Base-by-base conservation (phyloP, 2,113 vertebrate genomes). In the Hassar affinis region DNA sequence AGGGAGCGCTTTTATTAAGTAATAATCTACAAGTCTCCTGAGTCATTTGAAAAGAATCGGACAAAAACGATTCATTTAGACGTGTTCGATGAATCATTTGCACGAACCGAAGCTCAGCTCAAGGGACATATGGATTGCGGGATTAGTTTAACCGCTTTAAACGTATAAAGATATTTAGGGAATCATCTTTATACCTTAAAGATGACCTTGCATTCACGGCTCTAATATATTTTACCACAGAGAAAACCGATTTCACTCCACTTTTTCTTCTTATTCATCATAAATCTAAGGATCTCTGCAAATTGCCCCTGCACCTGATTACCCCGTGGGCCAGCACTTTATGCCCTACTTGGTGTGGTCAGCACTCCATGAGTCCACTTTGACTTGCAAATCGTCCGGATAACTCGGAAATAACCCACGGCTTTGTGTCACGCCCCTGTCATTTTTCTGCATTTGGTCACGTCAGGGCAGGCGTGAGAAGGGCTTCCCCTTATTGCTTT, bases 351-450 rank as follows among this genome's bases (percentile, higher is more conserved):
- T 79, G 88, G 93, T 95, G 93, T 94, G 95, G 95, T 95, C 96
- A 95, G 95, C 96, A 96, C 95, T 95, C 96, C 93, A 94, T 89
- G 86, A 88, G 89, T 90, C 92, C 95, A 91, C 94, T 98, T 97
- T 96, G 95, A 97, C 98, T 98, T 98, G 96, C 97, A 97, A 97
- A 98, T 97, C 90, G 85, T 89, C 81, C 92, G 87, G 89, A 95
- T 97, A 97, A 98, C 95, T 97, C 96, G 97, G 95, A 96, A 94
- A 94, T 97, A 97, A 97, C 97, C 95, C 95, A 94, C 94, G 94
- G 89, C 94, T 91, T 92, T 91, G 91, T 88, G 89, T 92, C 90
- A 92, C 91, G 89, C 87, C 85, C 51, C 89, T 90, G 92, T 94
- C 94, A 95, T 95, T 93, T 95, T 92, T 95, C 93, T 92, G 91